Base-by-base conservation (phyloP, 1,140 invertebrate genomes). In the Drosophila ohnishii region DNA sequence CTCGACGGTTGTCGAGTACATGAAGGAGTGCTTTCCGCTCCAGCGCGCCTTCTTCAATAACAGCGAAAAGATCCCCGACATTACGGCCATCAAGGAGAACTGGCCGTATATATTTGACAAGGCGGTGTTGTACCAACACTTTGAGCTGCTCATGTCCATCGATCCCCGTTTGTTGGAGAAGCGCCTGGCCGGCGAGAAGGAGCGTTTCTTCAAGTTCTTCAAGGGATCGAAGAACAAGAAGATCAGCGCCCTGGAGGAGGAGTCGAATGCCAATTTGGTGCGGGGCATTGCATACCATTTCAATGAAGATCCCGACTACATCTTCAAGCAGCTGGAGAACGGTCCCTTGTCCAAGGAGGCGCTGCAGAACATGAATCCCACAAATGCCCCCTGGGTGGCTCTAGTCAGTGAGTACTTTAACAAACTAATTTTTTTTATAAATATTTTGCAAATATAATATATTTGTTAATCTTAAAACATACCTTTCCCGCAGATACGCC, bases 21-120 rank as follows among this genome's bases (percentile, higher is more conserved):
- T 89, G 85, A 89, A 89, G 40, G 86, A 86, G 56, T 89, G 85
- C 22, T 89, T 89, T 69, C 81, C 86, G 13, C 44, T 89, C 45
- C 85, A 89, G 62, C 86, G 86, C 0, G 72, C 75, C 2, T 86
- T 90, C 44, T 89, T 89, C 16, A 89, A 89, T 5, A 89, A 89
- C 25, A 90, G 78, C 37, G 85, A 89, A 51, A 89, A 89, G 58
- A 85, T 85, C 2, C 85, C 85, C 1, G 81, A 89, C 30, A 89
- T 89, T 35, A 80, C 67, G n/a, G 37, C 86, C 51, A 89, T 89
- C 28, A 90, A 89, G 44, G 69, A 85, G 13, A 89, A 90, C 44
- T 88, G 85, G 85, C 85, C 85, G 25, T 89, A 90, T 48, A 89
- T 89, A 25, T 89, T 89, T 32, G 78, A 74, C 40, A 89, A 82